These are phyloP conservation scores for Acheta domesticus DNA, from an alignment of 2,888 invertebrate species.

Conservation along the genomic window DNA sequence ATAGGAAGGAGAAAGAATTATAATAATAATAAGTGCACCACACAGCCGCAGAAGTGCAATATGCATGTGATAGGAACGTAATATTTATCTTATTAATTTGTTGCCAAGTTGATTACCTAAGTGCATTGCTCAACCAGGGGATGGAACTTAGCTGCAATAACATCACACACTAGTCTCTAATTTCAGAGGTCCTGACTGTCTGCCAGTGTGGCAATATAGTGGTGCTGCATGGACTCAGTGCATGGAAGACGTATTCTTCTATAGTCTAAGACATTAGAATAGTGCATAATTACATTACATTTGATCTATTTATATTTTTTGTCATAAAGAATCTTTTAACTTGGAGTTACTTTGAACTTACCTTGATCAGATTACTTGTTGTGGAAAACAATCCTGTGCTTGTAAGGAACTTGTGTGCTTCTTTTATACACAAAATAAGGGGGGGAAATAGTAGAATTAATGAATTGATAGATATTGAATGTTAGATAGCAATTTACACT, in stretches of 20 bases:
- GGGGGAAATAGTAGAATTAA: too few relatives aligned
- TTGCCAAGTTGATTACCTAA: not conserved
- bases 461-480: too few relatives aligned
- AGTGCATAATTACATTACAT: not conserved
- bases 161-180: constrained; percentile 19
- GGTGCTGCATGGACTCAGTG: constrained; percentile 23
- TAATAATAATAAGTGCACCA: too few relatives aligned
- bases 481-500: too few relatives aligned
- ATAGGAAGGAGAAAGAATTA: too few relatives aligned
- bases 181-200: constrained; percentile 24
- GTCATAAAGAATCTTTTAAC: not conserved
- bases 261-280: not conserved
- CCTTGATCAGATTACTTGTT: too few relatives aligned
- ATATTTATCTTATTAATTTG: too few relatives aligned
- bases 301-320: not conserved
- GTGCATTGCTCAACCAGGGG: not conserved
- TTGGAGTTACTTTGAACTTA: not conserved
- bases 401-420: too few relatives aligned
- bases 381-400: too few relatives aligned
- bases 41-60: too few relatives aligned
- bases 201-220: constrained; percentile 21
- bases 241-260: constrained; percentile 18
- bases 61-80: too few relatives aligned
- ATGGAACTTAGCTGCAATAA: not conserved
- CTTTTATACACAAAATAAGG: too few relatives aligned